These are phyloP conservation scores for Oreochromis grahami DNA, from an alignment of 2,797 vertebrate genomes.

Conservation along the genomic window DNA sequence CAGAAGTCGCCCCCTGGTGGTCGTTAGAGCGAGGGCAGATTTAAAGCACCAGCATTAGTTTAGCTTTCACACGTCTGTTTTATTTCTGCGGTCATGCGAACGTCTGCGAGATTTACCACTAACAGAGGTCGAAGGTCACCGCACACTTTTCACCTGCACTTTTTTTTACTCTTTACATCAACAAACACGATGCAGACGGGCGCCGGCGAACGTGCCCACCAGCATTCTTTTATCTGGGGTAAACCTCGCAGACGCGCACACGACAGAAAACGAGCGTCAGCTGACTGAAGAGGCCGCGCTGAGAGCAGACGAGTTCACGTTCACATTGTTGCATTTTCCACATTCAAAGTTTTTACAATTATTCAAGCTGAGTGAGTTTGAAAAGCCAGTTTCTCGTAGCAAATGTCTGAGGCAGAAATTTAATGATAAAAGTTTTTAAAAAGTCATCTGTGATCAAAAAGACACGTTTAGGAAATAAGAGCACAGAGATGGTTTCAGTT, in stretches of 20 bases:
- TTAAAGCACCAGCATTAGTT: background rate
- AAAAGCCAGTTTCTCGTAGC: background rate
- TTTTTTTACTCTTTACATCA: background rate
- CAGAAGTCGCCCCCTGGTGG: background rate
- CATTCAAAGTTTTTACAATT: background rate
- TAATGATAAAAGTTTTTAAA: background rate
- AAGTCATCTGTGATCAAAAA: background rate
- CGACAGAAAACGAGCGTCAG: background rate
- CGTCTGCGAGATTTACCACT: background rate
- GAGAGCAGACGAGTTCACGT: background rate
- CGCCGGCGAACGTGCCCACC: background rate
- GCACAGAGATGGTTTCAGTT: background rate
- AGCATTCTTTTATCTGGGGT: background rate
- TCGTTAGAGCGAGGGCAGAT: background rate
- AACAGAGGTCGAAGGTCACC: background rate
- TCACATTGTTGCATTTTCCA: background rate
- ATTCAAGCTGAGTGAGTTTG: background rate
- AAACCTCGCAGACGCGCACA: background rate
- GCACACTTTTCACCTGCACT: background rate
- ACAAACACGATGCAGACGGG: background rate
- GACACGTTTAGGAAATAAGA: background rate
- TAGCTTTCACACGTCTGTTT: background rate
- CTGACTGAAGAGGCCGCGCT: background rate
- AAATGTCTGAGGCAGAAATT: background rate
- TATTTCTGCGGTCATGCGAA: fast-evolving